Evolutionary conservation across 2,888 invertebrate genomes (phyloP).

Genomic region (Drosophila vallismaia): DNA sequence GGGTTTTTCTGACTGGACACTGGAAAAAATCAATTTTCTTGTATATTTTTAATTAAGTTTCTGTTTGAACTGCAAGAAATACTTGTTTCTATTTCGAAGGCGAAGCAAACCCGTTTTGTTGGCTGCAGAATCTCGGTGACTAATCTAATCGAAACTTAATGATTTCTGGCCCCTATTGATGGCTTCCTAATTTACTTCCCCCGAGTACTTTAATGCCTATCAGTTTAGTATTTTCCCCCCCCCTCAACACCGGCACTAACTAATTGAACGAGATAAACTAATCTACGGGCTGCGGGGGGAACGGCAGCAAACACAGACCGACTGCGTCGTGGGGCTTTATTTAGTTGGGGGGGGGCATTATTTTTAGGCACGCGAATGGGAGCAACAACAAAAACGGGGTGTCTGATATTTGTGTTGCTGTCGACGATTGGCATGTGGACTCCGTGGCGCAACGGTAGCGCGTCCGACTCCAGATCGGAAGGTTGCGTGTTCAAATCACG

Average conservation of each 20-base stretch:
- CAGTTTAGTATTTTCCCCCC: constrained; percentile 30
- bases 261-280: constrained; percentile 49
- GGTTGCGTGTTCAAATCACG: constrained; percentile 78
- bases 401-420: constrained; percentile 13
- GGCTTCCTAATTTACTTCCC: background rate
- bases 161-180: background rate
- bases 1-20: no score
- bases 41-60: no score
- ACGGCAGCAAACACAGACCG: no score
- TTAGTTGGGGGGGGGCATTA: constrained; percentile 16
- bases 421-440: constrained; percentile 38
- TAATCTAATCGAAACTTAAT: constrained; percentile 35
- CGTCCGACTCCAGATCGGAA: constrained; percentile 79
- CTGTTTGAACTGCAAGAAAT: background rate
- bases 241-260: constrained; percentile 14
- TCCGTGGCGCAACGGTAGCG: constrained; percentile 78
- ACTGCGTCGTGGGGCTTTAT: no score
- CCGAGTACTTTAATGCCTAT: constrained; percentile 11
- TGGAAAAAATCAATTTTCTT: no score
- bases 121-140: constrained; percentile 38
- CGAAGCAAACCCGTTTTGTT: constrained; percentile 28
- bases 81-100: constrained; percentile 1
- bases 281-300: constrained; percentile 17
- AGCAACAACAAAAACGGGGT: constrained; percentile 18
- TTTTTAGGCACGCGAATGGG: constrained; percentile 50